phyloP scores from a whole-genome alignment of 2,113 vertebrate species.

The Urocolius indicus region DNA sequence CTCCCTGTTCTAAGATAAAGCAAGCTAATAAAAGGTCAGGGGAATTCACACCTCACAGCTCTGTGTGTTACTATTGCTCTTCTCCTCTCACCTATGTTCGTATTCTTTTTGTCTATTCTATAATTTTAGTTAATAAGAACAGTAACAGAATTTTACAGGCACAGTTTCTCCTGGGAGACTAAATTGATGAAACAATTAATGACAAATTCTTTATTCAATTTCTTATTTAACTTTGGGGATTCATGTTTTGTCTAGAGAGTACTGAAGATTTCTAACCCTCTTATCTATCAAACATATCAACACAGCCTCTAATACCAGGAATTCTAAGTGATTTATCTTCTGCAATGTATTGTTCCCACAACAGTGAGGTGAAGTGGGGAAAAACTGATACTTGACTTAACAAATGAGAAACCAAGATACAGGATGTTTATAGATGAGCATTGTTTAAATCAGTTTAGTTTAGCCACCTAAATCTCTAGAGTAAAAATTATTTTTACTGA shows the following conservation, averaged over 20 bases:
- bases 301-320: neutral
- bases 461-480: neutral
- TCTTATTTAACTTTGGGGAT: neutral
- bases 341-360: neutral
- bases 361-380: neutral
- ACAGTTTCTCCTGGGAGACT: neutral
- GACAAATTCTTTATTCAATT: neutral
- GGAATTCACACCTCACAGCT: neutral
- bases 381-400: neutral
- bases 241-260: neutral
- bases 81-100: neutral
- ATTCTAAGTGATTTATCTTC: neutral
- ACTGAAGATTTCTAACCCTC: neutral
- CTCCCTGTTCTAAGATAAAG: neutral
- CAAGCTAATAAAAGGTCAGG: neutral
- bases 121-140: neutral
- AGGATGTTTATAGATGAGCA: neutral
- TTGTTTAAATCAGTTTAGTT: neutral
- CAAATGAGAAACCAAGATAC: neutral
- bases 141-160: neutral
- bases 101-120: neutral
- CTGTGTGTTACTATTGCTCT: neutral
- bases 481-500: neutral
- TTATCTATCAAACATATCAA: neutral
- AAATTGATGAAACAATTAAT: neutral